A percentile compares a stretch with the other conserved stretches of the same genome.
Conservation (phyloP, 2,797 vertebrate species). For the Apodemus agrarius region DNA sequence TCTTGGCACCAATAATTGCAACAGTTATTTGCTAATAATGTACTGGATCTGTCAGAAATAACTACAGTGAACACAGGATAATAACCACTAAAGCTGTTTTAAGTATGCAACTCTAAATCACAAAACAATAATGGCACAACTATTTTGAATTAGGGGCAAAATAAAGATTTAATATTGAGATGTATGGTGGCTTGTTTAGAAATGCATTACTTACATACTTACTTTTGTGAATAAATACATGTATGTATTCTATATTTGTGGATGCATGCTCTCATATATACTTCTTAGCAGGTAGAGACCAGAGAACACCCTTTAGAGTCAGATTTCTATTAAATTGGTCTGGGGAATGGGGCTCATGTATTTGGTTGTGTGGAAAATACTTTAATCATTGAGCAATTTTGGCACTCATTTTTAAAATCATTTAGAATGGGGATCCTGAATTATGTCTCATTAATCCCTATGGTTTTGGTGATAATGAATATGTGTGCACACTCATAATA, state of each 20-base stretch:
- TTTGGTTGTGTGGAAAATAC: neutral
- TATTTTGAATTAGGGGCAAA: neutral
- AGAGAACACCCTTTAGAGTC: neutral
- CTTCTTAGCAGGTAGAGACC: neutral
- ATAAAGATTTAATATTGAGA: neutral
- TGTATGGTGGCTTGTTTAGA: neutral
- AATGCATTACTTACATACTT: neutral
- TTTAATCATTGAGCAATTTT: neutral
- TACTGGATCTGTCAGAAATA: neutral
- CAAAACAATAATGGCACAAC: neutral
- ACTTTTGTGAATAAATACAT: neutral
- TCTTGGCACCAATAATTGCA: neutral
- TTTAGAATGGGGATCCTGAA: neutral
- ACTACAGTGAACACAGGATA: neutral
- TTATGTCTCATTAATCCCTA: neutral
- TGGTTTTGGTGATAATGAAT: neutral
- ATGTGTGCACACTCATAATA: no score
- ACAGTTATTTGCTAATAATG: neutral
- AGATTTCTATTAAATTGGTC: neutral
- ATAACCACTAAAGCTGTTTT: neutral
- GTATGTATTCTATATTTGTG: neutral
- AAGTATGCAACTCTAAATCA: neutral
- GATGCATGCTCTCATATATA: neutral
- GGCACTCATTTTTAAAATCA: neutral
- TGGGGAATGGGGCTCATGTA: neutral